Base-by-base conservation (phyloP, 1,140 invertebrate species). In the Listronotus bonariensis region DNA sequence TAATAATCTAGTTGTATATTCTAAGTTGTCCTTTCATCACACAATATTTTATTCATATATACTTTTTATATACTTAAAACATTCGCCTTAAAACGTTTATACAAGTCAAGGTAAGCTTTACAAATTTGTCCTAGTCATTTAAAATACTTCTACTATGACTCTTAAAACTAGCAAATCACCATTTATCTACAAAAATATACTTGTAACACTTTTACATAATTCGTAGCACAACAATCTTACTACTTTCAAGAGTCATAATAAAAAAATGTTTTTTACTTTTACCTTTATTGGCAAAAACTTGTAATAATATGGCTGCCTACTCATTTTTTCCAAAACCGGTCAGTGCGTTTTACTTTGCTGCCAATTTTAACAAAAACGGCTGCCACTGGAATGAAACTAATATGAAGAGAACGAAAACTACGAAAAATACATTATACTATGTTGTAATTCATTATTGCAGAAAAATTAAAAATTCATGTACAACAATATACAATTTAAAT, bases 11-110 rank as follows among this genome's bases (percentile, higher is more conserved):
- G 69, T 72, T 78, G 76, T 75, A 77, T 78, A 74, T 71, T 69
- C 77, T 77, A 77, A 77, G 64, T 74, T 77, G 72, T 72, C 71
- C 68, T 70, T 71, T 78, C 76, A 78, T 78, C 76, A 76, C 77
- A 73, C 76, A 75, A 69, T 76, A 75, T 72, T 77, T 75, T 77
- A 71, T 72, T 77, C 71, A 74, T 74, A 76, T 75, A 76, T 77
- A 76, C 72, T 72, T 75, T 72, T 73, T 73, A 72, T 75, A 71
- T 75, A 75, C 68, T 74, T 76, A 77, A 77, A 77, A 78, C 77
- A 76, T 77, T 68, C 73, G 76, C 74, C 68, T 74, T 75, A 72
- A 69, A 76, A 76, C 72, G 72, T 75, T 77, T 76, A 74, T 75
- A 77, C 73, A 76, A 69, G 62, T 69, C 65, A 65, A 53, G 43